Evolutionary conservation across 2,888 invertebrate genomes (phyloP), one percentile per base, ranked within the genome.

Genomic region (Chymomyza amoena): DNA sequence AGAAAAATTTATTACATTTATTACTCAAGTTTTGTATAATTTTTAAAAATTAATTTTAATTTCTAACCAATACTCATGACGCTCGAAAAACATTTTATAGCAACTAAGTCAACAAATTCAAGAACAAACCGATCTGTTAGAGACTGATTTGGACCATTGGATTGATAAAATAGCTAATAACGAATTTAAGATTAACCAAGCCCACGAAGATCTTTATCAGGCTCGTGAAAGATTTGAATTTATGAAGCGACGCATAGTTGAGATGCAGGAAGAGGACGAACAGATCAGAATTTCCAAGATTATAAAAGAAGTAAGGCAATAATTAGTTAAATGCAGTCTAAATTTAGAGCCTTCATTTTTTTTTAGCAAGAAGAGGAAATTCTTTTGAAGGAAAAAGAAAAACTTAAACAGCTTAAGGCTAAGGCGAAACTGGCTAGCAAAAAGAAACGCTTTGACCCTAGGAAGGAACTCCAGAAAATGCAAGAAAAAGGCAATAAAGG

Each of bases 231-330:
- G 59, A 18, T 36, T 77, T 0, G 56, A 6, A 0, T 66, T 39
- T 7, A 78, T 78, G 80, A 54, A 56, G 1, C 6, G 5, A 0
- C 62, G 77, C n/a, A 61, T 79, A 7, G 0, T 1, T 1, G 68
- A 76, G 57, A 32, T 9, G 9, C 32, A 73, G 73, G 0, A 2
- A 57, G 18, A 20, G 62, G 6, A 6, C 32, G 25, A 45, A 39
- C 15, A 36, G 1, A n/a, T 7, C 18, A 61, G 25, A n/a, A n/a
- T n/a, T n/a, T 6, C 32, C 32, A 54, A 13, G 36, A 13, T n/a
- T 6, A 32, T 1, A 7, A 1, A 32, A 3, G 7, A 32, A 32
- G 32, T 32, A 6, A 32, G 32, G 1, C 32, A 32, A 32, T 32
- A 3, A 7, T 32, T 32, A 32, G 32, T 32, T 4, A 1, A 25